Evolutionary conservation across 92 coral and sea anemone genomes (phyloP).

Genomic region (Epizoanthus ramosus): DNA sequence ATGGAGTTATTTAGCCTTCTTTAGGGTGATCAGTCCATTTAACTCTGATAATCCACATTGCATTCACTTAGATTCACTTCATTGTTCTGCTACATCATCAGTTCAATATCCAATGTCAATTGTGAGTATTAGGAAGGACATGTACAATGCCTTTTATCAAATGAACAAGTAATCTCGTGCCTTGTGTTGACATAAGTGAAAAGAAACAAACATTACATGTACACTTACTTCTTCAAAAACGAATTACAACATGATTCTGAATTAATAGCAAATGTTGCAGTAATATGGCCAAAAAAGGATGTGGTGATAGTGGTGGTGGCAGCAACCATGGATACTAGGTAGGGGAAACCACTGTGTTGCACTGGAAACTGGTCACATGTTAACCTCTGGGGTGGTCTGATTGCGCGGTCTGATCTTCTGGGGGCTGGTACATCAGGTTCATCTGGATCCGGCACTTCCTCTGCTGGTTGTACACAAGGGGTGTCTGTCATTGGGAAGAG

Average conservation of each 20-base stretch:
- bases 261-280: slow-evolving; percentile 15
- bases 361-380: slow-evolving; percentile 24
- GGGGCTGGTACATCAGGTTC: slow-evolving; percentile 14
- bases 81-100: slow-evolving; percentile 4
- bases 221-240: slow-evolving; percentile 1
- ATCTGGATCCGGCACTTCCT: slow-evolving; percentile 18
- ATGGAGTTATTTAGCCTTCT: slow-evolving; percentile 4
- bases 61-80: slow-evolving; percentile 1
- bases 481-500: neutral
- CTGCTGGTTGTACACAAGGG: slow-evolving; percentile 9
- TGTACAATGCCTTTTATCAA: slow-evolving; percentile 24
- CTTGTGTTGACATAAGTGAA: slow-evolving; percentile 2
- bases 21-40: slow-evolving; percentile 16
- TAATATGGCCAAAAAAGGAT: slow-evolving; percentile 6
- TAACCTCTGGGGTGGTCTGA: slow-evolving; percentile 8
- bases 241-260: slow-evolving; percentile 5
- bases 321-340: slow-evolving; percentile 18
- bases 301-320: slow-evolving; percentile 28
- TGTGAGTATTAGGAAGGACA: slow-evolving; percentile 1
- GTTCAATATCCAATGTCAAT: slow-evolving; percentile 14
- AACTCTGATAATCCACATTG: neutral
- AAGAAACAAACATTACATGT: neutral
- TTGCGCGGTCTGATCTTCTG: slow-evolving; percentile 15
- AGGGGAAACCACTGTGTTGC: slow-evolving; percentile 29
- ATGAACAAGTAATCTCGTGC: neutral